phyloP scores from a whole-genome alignment of 2,888 invertebrate species.

The Zaprionus obscuricornis region DNA sequence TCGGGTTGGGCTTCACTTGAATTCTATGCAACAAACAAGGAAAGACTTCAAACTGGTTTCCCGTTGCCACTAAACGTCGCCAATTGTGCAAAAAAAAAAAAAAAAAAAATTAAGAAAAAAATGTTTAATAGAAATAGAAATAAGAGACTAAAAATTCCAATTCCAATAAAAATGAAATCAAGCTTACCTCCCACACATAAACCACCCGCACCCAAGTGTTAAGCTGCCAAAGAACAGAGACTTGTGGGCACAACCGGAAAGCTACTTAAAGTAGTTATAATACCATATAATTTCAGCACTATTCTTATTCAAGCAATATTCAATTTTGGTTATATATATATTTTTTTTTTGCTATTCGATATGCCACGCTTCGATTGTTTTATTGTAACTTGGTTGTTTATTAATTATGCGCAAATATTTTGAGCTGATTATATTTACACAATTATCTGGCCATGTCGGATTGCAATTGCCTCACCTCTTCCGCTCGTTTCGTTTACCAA shows the following conservation, averaged over 20 bases:
- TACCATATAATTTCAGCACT: not conserved
- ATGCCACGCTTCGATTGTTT: slow-evolving; percentile 46
- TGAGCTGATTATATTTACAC: slow-evolving; percentile 39
- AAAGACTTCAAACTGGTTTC: slow-evolving; percentile 69
- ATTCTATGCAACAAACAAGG: slow-evolving; percentile 74
- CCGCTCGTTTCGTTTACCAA: not conserved
- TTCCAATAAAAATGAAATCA: slow-evolving; percentile 69
- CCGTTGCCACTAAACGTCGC: slow-evolving; percentile 46
- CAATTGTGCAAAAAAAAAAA: slow-evolving; percentile 60
- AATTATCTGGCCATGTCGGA: slow-evolving; percentile 48
- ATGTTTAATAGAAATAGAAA: too few relatives aligned
- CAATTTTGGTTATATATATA: not conserved
- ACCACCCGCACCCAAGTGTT: not conserved
- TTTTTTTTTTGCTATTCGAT: slow-evolving; percentile 20
- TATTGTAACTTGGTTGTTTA: slow-evolving; percentile 34
- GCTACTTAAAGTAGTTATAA: slow-evolving; percentile 25
- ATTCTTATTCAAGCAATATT: slow-evolving; percentile 3
- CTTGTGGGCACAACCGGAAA: slow-evolving; percentile 53
- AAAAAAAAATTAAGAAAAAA: not conserved
- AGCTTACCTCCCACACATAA: slow-evolving; percentile 21
- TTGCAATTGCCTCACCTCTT: not conserved
- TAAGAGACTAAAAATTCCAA: slow-evolving; percentile 16
- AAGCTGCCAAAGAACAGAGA: not conserved
- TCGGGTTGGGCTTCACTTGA: slow-evolving; percentile 30
- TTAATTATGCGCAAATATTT: slow-evolving; percentile 55